Conservation (phyloP, 1,140 invertebrate species). For the Contarinia nasturtii region DNA sequence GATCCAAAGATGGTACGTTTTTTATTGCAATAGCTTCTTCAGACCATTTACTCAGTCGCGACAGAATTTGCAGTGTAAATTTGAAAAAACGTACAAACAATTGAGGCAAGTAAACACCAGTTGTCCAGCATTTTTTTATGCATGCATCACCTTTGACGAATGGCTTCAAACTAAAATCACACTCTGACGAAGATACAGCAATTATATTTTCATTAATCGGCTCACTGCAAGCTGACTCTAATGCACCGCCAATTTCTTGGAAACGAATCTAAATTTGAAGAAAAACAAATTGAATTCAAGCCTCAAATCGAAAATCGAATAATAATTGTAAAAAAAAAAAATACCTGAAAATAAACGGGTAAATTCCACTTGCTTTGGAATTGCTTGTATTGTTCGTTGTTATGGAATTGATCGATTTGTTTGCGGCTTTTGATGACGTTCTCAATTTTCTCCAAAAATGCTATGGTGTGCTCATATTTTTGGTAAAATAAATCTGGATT, state of each 20-base stretch:
- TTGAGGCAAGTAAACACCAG: constrained; percentile 50
- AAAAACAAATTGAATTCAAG: too few relatives aligned
- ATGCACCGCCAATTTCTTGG: constrained; percentile 66
- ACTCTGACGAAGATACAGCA: not conserved
- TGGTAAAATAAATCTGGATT: constrained; percentile 76
- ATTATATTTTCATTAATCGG: not conserved
- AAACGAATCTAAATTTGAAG: constrained; percentile 47
- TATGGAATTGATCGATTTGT: constrained; percentile 30
- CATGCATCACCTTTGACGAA: constrained; percentile 14
- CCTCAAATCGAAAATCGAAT: not conserved
- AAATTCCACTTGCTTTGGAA: constrained; percentile 83
- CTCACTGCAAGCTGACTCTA: constrained; percentile 18
- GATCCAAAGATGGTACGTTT: constrained; percentile 7
- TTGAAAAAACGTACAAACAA: constrained; percentile 74
- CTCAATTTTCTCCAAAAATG: constrained; percentile 63
- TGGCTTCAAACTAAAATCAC: constrained; percentile 7
- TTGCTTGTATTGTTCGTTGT: constrained; percentile 42
- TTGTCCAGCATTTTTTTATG: constrained; percentile 47
- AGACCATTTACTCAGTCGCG: constrained; percentile 56
- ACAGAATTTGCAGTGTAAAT: constrained; percentile 58
- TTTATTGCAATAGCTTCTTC: constrained; percentile 16
- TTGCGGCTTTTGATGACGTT: constrained; percentile 36
- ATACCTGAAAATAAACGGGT: constrained; percentile 69
- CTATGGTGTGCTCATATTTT: constrained; percentile 59
- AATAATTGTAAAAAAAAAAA: not conserved